A percentile compares a stretch with the other conserved stretches of the same genome.
Conservation (phyloP, 2,888 invertebrate species). For the Rapana venosa region DNA sequence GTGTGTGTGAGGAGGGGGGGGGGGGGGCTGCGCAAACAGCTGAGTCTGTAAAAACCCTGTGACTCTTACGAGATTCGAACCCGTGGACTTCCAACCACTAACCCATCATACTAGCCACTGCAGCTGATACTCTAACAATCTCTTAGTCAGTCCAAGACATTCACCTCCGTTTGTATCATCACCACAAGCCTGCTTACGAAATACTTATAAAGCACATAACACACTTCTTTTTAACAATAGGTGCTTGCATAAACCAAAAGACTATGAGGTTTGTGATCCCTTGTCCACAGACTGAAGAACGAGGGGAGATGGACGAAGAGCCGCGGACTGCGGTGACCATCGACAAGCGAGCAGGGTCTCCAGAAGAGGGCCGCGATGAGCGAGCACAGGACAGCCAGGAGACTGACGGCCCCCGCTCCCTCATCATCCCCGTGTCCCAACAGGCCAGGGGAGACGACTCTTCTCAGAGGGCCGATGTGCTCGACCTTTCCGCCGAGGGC, state of each 20-base stretch:
- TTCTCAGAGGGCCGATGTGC: background rate
- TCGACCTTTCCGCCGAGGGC: constrained; percentile 30
- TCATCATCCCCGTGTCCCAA: constrained; percentile 3
- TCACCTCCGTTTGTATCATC: too few species aligned
- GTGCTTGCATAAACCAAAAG: background rate
- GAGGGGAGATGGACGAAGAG: background rate
- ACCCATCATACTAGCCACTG: too few species aligned
- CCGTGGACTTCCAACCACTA: too few species aligned
- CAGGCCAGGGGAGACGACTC: background rate
- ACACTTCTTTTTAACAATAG: too few species aligned
- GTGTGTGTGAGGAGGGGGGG: too few species aligned
- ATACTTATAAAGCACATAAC: too few species aligned
- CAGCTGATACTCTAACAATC: too few species aligned
- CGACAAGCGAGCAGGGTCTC: constrained; percentile 10
- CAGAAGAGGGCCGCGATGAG: background rate
- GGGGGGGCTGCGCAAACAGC: too few species aligned
- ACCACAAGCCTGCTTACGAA: too few species aligned
- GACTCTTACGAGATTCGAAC: too few species aligned
- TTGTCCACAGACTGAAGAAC: constrained; percentile 11
- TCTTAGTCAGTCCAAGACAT: too few species aligned
- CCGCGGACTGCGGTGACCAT: background rate
- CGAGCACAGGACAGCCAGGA: constrained; percentile 18
- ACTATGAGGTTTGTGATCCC: background rate
- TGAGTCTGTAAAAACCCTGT: too few species aligned
- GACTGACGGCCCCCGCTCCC: constrained; percentile 4